A percentile compares a stretch with the other conserved stretches of the same genome.
Evolutionary conservation across 2,113 vertebrate genomes (phyloP).

Genomic region (Egretta garzetta): DNA sequence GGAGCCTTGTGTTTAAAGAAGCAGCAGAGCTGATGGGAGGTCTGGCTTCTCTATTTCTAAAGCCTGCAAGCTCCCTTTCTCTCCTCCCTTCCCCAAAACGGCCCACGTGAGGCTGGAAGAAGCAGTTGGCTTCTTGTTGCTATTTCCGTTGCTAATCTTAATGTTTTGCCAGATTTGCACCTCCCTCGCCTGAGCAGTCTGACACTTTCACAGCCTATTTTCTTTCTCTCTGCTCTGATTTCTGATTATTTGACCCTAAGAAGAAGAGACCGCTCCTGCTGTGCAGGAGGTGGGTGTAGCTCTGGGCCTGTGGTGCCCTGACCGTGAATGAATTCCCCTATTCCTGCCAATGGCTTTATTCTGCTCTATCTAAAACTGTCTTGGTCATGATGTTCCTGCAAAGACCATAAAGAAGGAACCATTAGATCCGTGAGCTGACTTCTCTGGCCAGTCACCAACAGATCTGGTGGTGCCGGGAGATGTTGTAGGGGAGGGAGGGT

Average conservation of each 20-base stretch:
- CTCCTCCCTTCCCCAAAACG: no score
- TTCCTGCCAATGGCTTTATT: neutral
- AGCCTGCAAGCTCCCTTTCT: fast-evolving
- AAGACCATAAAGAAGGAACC: neutral
- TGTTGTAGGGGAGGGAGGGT: neutral
- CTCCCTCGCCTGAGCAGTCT: neutral
- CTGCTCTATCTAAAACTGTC: neutral
- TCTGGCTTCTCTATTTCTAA: neutral
- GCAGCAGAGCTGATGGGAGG: neutral
- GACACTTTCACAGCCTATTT: neutral
- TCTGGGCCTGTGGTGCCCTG: neutral
- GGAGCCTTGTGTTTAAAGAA: no score
- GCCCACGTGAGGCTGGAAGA: fast-evolving
- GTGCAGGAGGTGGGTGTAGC: fast-evolving
- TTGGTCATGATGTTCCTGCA: neutral
- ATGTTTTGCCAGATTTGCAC: neutral
- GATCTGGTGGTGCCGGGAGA: neutral
- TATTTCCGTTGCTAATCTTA: neutral
- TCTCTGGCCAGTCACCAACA: neutral
- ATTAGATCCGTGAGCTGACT: neutral
- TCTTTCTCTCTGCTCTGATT: neutral
- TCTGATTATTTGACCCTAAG: neutral
- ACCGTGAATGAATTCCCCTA: neutral
- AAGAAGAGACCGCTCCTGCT: neutral
- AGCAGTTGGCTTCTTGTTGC: neutral